A percentile compares a stretch with the other conserved stretches of the same genome.
These are phyloP conservation scores for Dryadula phaetusa DNA, from an alignment of 2,888 invertebrate species.

Conservation along the genomic window DNA sequence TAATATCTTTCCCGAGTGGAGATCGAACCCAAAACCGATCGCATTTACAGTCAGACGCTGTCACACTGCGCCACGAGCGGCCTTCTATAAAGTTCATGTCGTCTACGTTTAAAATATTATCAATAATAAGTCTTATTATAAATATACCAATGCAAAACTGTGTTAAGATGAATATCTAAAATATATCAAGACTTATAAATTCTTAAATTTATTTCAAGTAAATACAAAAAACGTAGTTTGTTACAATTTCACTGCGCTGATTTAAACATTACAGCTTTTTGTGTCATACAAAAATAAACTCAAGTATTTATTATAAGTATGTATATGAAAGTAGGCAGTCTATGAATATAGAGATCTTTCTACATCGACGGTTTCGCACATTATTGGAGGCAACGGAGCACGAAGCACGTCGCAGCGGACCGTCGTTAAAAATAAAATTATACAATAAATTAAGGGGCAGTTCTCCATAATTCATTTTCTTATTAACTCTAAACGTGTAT, in stretches of 20 bases:
- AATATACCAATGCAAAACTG: no score
- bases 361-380: slow-evolving; percentile 63
- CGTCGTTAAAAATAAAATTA: slow-evolving; percentile 77
- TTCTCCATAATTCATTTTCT: slow-evolving; percentile 43
- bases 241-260: background rate
- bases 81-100: no score
- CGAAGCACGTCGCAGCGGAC: slow-evolving; percentile 63
- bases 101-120: no score
- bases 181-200: no score
- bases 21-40: no score
- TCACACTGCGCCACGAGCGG: no score
- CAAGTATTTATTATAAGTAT: slow-evolving; percentile 31
- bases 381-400: slow-evolving; percentile 71
- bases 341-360: slow-evolving; percentile 58
- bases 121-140: no score
- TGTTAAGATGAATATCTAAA: no score
- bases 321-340: slow-evolving; percentile 40
- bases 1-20: no score
- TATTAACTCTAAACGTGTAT: slow-evolving; percentile 36
- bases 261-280: background rate
- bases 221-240: no score
- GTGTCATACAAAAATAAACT: background rate
- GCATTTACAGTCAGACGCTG: no score
- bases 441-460: slow-evolving; percentile 63
- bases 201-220: no score